Percentiles rank a stretch among this genome's conserved stretches.
Conservation (phyloP, 1,140 invertebrate species). For the Nixonia krombeini region DNA sequence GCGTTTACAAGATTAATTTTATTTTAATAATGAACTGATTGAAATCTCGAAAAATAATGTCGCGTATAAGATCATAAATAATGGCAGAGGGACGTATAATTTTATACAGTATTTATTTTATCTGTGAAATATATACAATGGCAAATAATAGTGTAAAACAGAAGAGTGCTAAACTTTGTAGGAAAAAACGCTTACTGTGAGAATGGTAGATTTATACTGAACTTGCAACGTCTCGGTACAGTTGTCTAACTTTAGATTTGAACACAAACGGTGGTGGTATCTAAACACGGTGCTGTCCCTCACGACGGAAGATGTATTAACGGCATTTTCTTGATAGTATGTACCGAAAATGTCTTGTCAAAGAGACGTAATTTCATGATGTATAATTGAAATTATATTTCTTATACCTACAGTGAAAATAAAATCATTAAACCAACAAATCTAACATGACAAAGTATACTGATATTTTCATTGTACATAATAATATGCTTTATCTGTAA, state of each 20-base stretch:
- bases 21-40: not conserved
- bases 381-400: no score
- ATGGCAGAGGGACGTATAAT: not conserved
- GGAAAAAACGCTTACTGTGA: slow-evolving; percentile 29
- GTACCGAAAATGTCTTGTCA: no score
- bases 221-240: slow-evolving; percentile 39
- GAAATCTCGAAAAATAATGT: not conserved
- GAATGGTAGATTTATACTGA: slow-evolving; percentile 46
- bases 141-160: not conserved
- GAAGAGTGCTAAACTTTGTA: not conserved
- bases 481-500: no score
- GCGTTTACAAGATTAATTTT: no score
- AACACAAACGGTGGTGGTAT: slow-evolving; percentile 40
- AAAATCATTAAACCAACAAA: no score
- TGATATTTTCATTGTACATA: no score
- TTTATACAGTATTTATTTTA: not conserved
- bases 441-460: no score
- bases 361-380: no score
- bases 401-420: no score
- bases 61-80: not conserved
- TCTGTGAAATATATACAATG: not conserved
- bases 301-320: slow-evolving; percentile 13
- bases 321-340: no score
- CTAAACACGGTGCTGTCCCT: slow-evolving; percentile 17
- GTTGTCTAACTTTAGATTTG: slow-evolving; percentile 48